Conservation (phyloP, 2,797 vertebrate genomes). For the Benthosema pterotum region DNA sequence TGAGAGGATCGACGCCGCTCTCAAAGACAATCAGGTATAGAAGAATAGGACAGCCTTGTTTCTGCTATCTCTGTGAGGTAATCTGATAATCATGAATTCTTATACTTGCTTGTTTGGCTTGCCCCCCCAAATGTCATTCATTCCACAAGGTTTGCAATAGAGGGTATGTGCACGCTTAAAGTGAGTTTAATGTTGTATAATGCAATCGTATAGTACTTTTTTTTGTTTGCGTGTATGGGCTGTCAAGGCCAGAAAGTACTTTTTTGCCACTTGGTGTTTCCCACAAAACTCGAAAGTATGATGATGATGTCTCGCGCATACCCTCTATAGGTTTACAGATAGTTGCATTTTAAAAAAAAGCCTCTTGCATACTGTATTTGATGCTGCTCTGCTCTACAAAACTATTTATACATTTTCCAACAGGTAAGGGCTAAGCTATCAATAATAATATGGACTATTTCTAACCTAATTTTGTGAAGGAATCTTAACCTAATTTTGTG, state of each 20-base stretch:
- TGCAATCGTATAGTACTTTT: too few species aligned
- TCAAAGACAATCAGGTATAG: constrained; percentile 15
- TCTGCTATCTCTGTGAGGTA: background rate
- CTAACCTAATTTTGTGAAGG: background rate
- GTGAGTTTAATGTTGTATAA: too few species aligned
- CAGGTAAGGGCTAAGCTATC: too few species aligned
- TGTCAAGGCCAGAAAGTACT: too few species aligned
- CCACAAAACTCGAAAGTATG: too few species aligned
- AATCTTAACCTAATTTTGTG: constrained; percentile 9
- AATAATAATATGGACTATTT: too few species aligned
- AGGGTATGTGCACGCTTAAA: too few species aligned
- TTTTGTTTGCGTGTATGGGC: too few species aligned
- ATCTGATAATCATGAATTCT: background rate
- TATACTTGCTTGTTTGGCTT: constrained; percentile 14
- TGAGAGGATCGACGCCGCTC: constrained; percentile 35
- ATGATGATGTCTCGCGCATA: too few species aligned
- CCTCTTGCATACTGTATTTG: background rate
- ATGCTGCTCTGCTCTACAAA: background rate
- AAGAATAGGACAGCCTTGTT: background rate
- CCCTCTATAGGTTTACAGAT: too few species aligned
- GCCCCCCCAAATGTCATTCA: background rate
- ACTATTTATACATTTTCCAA: background rate
- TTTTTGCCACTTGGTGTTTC: too few species aligned
- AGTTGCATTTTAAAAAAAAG: background rate
- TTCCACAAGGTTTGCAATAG: background rate